Percentiles rank a stretch among this genome's conserved stretches.
phyloP scores from a whole-genome alignment of 2,113 vertebrate genomes.

The Muntiacus muntjak region DNA sequence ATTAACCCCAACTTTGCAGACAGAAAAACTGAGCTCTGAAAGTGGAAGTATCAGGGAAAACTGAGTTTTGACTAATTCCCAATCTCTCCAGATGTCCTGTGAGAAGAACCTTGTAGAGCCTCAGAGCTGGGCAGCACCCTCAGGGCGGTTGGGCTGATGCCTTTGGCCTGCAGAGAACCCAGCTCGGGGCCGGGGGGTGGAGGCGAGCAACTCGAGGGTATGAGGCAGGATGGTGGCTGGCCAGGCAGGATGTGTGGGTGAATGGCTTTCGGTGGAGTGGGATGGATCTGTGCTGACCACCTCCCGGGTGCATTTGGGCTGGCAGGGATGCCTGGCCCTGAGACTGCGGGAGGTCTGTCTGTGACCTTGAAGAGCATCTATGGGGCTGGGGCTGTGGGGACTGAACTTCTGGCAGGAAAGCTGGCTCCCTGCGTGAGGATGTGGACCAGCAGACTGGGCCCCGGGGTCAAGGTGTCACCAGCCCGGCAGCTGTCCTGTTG shows the following conservation, averaged over 20 bases:
- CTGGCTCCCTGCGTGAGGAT: not conserved
- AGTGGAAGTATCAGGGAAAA: not conserved
- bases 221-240: not conserved
- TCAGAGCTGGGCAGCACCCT: not conserved
- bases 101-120: not conserved
- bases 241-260: not conserved
- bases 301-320: not conserved
- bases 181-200: not conserved
- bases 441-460: not conserved
- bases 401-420: not conserved
- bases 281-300: not conserved
- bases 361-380: not conserved
- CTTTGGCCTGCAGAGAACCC: not conserved
- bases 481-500: not conserved
- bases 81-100: not conserved
- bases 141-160: not conserved
- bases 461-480: not conserved
- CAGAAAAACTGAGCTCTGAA: not conserved
- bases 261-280: not conserved
- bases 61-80: not conserved
- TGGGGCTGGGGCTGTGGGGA: not conserved
- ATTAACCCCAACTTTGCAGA: not conserved
- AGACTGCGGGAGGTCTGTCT: not conserved
- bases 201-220: not conserved
- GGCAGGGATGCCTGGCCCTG: not conserved